Evolutionary conservation across 2,113 vertebrate species (phyloP), one percentile per base, ranked within the genome.

Genomic region (Eulemur rufifrons): DNA sequence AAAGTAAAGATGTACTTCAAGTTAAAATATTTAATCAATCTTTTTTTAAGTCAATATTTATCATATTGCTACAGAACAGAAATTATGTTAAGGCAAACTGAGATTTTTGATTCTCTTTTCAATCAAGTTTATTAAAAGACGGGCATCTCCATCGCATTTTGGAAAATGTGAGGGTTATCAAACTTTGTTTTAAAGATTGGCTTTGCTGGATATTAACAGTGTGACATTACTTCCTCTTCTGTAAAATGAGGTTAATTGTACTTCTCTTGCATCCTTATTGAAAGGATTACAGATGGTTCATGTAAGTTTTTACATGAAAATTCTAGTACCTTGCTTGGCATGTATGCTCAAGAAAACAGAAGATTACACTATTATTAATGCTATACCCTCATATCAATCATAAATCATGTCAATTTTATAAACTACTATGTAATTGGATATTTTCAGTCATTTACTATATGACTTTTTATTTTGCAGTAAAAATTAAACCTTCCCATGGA

Each of bases 1-100:
- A 95, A 92, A 81, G 6, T 81, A 17, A 93, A 78, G 77, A 87
- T 95, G 68, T 3, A 91, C 37, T 77, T 95, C 71, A 92, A 81
- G 10, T 47, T 95, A 92, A 97, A 84, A 5, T 37, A 93, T 37
- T 81, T 96, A 69, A 85, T 74, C 87, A n/a, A 89, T 90, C 25
- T 52, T 74, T 96, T 50, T 86, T 84, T 68, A 32, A 97, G 74
- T 82, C 1, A 87, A 5, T 63, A 52, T 74, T 94, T 13, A 52
- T 83, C 42, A 39, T 39, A 61, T 66, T 95, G 18, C 27, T 89
- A 37, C 2, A 95, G 50, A 93, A 77, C 39, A 83, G 25, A 84
- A 93, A 88, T 7, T 82, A 54, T 59, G 23, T 50, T 93, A 83
- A 76, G 59, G 27, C 1, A 81, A 25, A 21, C 21, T 96, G 83